phyloP scores from a whole-genome alignment of 1,140 invertebrate species.

The Drosophila varians region DNA sequence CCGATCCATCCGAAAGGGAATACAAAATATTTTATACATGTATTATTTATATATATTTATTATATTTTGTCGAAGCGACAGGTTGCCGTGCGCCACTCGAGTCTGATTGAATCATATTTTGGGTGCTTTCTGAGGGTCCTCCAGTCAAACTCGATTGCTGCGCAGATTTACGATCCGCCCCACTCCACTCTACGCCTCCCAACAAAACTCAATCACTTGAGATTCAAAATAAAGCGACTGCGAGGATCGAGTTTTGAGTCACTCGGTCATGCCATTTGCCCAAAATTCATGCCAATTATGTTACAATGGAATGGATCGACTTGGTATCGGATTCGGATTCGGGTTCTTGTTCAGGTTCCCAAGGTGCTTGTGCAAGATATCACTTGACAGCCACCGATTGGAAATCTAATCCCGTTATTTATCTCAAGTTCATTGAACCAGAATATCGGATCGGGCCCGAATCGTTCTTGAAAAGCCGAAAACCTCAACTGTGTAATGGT shows the following conservation, averaged over 20 bases:
- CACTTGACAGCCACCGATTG: not conserved
- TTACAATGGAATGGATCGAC: not conserved
- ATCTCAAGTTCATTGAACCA: too few species aligned
- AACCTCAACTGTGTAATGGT: too few species aligned
- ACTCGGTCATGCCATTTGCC: too few species aligned
- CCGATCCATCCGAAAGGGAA: not conserved
- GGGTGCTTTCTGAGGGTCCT: not conserved
- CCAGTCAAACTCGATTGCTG: slow-evolving; percentile 13
- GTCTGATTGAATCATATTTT: slow-evolving; percentile 39
- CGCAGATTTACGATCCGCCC: slow-evolving; percentile 35
- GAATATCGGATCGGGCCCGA: too few species aligned
- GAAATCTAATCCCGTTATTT: not conserved
- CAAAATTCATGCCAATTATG: not conserved
- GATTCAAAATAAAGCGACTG: not conserved
- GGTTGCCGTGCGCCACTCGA: slow-evolving; percentile 42
- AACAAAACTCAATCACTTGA: not conserved
- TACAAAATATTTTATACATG: not conserved
- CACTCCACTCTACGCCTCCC: not conserved
- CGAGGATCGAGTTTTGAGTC: not conserved
- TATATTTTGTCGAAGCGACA: too few species aligned
- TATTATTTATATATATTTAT: slow-evolving; percentile 26
- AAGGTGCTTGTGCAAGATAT: not conserved
- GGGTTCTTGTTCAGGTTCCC: not conserved
- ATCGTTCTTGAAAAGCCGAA: too few species aligned
- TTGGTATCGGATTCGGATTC: too few species aligned